phyloP scores from a whole-genome alignment of 2,113 vertebrate genomes.

The Turdus rufiventris region DNA sequence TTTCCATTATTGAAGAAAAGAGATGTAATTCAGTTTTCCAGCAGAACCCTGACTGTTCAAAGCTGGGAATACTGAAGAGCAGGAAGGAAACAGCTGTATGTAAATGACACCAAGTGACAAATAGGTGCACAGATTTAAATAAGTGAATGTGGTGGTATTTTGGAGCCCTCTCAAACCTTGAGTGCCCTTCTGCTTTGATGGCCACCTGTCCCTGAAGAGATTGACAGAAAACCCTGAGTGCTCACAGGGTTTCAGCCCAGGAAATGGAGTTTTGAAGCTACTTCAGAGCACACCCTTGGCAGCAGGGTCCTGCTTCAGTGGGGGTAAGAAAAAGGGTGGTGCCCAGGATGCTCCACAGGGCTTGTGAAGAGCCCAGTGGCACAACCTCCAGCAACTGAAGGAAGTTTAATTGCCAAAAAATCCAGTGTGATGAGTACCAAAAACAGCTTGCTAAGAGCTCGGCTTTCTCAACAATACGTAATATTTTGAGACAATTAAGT shows the following conservation, averaged over 20 bases:
- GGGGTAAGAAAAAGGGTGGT: background rate
- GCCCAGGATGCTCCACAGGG: background rate
- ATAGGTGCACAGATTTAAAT: background rate
- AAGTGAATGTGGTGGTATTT: background rate
- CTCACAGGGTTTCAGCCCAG: background rate
- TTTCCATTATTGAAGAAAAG: background rate
- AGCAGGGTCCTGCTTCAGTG: background rate
- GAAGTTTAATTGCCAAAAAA: background rate
- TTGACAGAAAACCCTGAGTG: background rate
- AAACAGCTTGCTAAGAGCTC: background rate
- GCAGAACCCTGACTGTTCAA: background rate
- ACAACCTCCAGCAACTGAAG: background rate
- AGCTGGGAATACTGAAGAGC: background rate
- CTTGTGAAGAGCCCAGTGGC: background rate
- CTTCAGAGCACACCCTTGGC: background rate
- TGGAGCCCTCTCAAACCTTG: background rate
- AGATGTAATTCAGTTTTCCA: background rate
- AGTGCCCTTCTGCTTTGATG: background rate
- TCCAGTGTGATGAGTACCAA: background rate
- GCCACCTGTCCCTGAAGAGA: background rate
- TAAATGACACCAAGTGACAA: background rate
- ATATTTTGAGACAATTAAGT: background rate
- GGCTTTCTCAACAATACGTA: background rate
- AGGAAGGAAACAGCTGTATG: background rate
- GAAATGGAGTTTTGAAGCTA: background rate